These are phyloP conservation scores for Cochlearius cochlearius DNA, from an alignment of 2,113 vertebrate genomes.

Conservation along the genomic window DNA sequence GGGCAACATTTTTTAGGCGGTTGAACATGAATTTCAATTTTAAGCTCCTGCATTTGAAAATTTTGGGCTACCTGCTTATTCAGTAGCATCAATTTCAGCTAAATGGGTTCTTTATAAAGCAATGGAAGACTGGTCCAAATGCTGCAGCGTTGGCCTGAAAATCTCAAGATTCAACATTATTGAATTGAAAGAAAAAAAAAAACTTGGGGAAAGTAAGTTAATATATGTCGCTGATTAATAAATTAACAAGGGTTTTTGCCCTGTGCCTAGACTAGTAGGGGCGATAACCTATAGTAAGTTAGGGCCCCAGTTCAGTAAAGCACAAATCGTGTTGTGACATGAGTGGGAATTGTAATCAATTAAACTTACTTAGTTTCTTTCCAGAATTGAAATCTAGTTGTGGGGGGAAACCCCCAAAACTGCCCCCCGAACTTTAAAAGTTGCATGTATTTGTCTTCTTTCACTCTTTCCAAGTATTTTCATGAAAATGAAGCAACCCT, in stretches of 20 bases:
- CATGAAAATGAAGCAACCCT: not conserved
- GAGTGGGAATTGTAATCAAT: not conserved
- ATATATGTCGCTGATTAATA: rapidly evolving
- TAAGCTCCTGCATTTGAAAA: not conserved
- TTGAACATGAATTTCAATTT: not conserved
- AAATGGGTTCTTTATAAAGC: not conserved
- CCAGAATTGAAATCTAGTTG: not conserved
- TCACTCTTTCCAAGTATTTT: not conserved
- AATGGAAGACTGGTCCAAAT: not conserved
- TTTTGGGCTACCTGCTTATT: not conserved
- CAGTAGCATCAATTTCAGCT: not conserved
- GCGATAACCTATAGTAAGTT: not conserved
- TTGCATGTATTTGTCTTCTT: not conserved
- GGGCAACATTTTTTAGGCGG: not conserved
- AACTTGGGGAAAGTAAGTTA: not conserved
- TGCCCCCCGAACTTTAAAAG: rapidly evolving
- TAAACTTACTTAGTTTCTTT: not conserved
- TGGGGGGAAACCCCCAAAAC: not conserved
- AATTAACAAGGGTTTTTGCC: not conserved
- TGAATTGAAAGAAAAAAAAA: not conserved
- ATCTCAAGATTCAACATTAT: not conserved
- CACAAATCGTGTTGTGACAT: not conserved
- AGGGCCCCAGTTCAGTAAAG: not conserved
- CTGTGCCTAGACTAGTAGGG: not conserved
- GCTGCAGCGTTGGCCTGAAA: not conserved